Percentiles rank a stretch among this genome's conserved stretches.
Evolutionary conservation across 2,113 vertebrate genomes (phyloP).

Genomic region (Sprattus sprattus): DNA sequence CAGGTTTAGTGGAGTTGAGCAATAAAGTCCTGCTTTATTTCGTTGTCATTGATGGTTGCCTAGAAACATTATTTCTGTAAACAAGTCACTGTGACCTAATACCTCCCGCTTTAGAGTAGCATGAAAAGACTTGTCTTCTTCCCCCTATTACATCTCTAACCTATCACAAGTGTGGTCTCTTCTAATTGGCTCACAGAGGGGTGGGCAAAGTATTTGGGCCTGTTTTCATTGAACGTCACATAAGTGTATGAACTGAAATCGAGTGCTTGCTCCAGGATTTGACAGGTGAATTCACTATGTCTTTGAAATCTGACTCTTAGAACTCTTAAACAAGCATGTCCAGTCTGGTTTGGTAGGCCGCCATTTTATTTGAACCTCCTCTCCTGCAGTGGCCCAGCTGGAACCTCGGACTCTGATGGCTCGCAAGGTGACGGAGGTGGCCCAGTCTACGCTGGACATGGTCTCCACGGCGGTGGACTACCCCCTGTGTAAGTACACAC

Average conservation of each 20-base stretch:
- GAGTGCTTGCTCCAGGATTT: not conserved
- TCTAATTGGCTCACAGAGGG: not conserved
- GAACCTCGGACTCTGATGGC: conserved; percentile 73
- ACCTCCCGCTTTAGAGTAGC: not conserved
- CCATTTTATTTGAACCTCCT: not conserved
- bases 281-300: not conserved
- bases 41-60: not conserved
- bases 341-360: not conserved
- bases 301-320: too few species aligned
- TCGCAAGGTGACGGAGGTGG: conserved; percentile 76
- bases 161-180: not conserved
- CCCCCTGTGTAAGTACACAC: conserved; percentile 71
- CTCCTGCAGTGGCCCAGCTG: conserved; percentile 54
- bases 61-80: not conserved
- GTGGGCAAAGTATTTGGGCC: not conserved
- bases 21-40: not conserved
- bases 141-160: not conserved
- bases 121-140: not conserved
- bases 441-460: conserved; percentile 75
- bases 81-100: not conserved
- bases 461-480: conserved; percentile 76
- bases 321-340: not conserved
- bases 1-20: not conserved
- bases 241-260: not conserved
- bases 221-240: not conserved